These are phyloP conservation scores for Felis chaus DNA, from an alignment of 2,113 vertebrate species.

Conservation along the genomic window DNA sequence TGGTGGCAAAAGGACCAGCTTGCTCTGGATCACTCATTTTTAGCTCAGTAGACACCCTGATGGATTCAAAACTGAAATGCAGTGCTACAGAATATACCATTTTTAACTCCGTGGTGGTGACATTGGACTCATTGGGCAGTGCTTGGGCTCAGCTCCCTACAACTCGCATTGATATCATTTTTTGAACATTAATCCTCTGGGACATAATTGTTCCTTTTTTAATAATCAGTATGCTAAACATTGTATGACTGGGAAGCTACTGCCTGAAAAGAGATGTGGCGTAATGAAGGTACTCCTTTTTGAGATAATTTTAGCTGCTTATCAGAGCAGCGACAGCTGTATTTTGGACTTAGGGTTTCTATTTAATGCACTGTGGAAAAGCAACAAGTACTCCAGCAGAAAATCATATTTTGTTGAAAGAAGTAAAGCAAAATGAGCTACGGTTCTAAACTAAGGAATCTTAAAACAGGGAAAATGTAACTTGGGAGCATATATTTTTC, in stretches of 20 bases:
- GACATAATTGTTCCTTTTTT: slow-evolving; percentile 41
- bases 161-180: neutral
- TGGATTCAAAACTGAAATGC: neutral
- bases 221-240: neutral
- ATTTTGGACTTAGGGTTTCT: slow-evolving; percentile 59
- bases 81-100: neutral
- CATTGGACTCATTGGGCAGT: neutral
- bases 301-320: slow-evolving; percentile 64
- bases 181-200: slow-evolving; percentile 49
- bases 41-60: neutral
- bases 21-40: slow-evolving; percentile 23
- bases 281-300: neutral
- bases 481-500: neutral
- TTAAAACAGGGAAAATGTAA: neutral
- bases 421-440: slow-evolving; percentile 35
- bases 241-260: neutral
- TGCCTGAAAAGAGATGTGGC: neutral
- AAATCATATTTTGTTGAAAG: slow-evolving; percentile 46
- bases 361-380: slow-evolving; percentile 47
- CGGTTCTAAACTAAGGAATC: neutral
- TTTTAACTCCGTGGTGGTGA: neutral
- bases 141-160: neutral
- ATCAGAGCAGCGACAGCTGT: slow-evolving; percentile 61
- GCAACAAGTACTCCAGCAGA: slow-evolving; percentile 52
- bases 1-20: neutral